Evolutionary conservation across 2,888 invertebrate genomes (phyloP), one percentile per base, ranked within the genome.

Genomic region (Napeogenes inachia): DNA sequence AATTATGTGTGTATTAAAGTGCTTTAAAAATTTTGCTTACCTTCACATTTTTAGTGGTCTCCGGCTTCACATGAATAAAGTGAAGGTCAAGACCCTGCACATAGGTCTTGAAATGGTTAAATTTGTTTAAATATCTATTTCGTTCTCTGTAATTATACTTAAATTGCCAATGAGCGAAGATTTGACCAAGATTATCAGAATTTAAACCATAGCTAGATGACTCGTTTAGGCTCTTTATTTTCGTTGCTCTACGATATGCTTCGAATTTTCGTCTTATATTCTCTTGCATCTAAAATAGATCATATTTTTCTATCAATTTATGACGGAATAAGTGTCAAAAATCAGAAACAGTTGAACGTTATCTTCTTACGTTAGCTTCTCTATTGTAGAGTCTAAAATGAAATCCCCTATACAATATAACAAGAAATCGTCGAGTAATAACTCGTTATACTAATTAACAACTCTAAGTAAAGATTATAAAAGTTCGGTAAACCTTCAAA

Each of bases 171-270:
- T 96, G 93, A 2, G 93, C 87, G 35, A 95, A 84, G 38, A 97
- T 86, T 57, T 92, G 91, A 12, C 91, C 85, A 30, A 97, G 82
- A 30, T 92, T 92, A 2, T 93, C 92, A 0, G 93, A 87, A 73
- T 96, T 94, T 69, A 97, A 93, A 0, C 98, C 98, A 75, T 97
- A 98, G 59, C 93, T 91, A 86, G 96, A 97, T 1, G 92, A 92
- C 55, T 92, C 93, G 79, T 95, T 93, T 21, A 93, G 69, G 38
- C 84, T 84, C 13, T 79, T 76, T 13, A 68, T 68, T 12, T 73
- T 74, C 6, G 89, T 89, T 30, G 80, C 73, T 0, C 78, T 75
- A 0, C 89, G 83, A 60, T 89, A 87, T 1, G 75, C 75, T 5
- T 89, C 87, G 55, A 95, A 88, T 8, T 94, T 87, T 10, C 77